Base-by-base conservation (phyloP, 2,113 vertebrate genomes). In the Steatornis caripensis region DNA sequence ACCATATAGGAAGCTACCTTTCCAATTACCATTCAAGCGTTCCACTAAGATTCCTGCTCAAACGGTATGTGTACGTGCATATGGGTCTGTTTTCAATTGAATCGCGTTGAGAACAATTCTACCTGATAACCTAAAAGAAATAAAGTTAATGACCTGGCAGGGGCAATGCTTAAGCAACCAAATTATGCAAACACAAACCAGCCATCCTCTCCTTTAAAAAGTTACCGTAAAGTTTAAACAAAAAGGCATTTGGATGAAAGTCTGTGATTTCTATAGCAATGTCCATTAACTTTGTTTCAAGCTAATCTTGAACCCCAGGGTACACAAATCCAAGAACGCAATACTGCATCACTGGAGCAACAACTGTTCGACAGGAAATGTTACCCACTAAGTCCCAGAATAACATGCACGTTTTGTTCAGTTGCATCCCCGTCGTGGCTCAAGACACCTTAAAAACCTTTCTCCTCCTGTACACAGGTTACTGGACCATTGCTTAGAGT, bases 111-210 rank as follows among this genome's bases (percentile, higher is more conserved):
- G 95, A 96, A 97, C 95, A 97, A 90, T 65, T 95, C 88, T 95
- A 97, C 98, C 95, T 96, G 97, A 96, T 96, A 98, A 98, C 98
- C 96, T 97, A 98, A 97, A 89, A 97, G 91, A 97, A 98, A 97
- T 87, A 49, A 93, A 97, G 97, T 92, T 87, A 97, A 93, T 76
- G 95, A 94, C 62, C 95, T 97, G 97, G 98, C 97, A 97, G 92
- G 89, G 95, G 89, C 53, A 84, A 96, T n/a, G 88, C 96, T 97
- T 96, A 97, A 96, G 74, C 87, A 98, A 98, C 97, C 94, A 97
- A 94, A 80, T 85, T 75, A 39, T 76, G 62, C 88, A 88, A 96
- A 97, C 79, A 91, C 60, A 93, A 96, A 94, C 84, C 95, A 97
- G 91, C 48, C 77, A 96, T 55, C 81, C 74, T 84, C 87, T n/a